phyloP scores from a whole-genome alignment of 2,888 invertebrate genomes.

The Lissocephala sabroskyi region DNA sequence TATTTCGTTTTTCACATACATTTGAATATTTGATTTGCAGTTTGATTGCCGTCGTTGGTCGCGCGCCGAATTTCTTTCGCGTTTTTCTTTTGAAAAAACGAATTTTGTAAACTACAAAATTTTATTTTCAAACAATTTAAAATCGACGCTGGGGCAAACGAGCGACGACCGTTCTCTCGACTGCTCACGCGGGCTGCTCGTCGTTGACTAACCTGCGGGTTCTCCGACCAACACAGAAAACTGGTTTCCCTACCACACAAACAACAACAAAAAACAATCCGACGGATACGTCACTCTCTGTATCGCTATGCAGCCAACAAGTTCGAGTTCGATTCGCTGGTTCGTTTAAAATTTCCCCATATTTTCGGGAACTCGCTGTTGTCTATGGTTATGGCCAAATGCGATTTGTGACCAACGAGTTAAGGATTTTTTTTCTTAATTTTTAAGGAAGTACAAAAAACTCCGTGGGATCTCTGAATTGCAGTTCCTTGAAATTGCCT shows the following conservation, averaged over 20 bases:
- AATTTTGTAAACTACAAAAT: constrained; percentile 50
- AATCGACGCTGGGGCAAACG: constrained; percentile 37
- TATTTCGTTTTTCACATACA: constrained; percentile 35
- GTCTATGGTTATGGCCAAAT: constrained; percentile 18
- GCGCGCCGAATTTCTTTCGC: constrained; percentile 32
- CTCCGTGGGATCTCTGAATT: too few relatives aligned
- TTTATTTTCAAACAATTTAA: constrained; percentile 43
- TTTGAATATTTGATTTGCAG: constrained; percentile 9
- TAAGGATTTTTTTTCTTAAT: background rate
- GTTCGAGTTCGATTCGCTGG: constrained; percentile 31
- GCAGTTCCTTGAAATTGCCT: too few relatives aligned
- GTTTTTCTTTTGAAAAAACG: constrained; percentile 42
- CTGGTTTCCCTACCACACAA: constrained; percentile 29
- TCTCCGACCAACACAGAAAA: constrained; percentile 32
- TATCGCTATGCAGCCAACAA: constrained; percentile 33
- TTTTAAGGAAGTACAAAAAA: background rate
- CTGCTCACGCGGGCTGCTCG: constrained; percentile 47
- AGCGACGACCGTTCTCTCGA: constrained; percentile 32
- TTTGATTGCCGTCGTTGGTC: constrained; percentile 18
- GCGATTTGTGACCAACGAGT: background rate
- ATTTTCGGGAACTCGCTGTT: constrained; percentile 25
- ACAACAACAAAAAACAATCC: too few relatives aligned
- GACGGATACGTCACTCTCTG: background rate
- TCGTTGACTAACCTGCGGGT: too few relatives aligned
- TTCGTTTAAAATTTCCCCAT: constrained; percentile 20